phyloP scores from a whole-genome alignment of 2,797 vertebrate species.

The Catharus ustulatus region DNA sequence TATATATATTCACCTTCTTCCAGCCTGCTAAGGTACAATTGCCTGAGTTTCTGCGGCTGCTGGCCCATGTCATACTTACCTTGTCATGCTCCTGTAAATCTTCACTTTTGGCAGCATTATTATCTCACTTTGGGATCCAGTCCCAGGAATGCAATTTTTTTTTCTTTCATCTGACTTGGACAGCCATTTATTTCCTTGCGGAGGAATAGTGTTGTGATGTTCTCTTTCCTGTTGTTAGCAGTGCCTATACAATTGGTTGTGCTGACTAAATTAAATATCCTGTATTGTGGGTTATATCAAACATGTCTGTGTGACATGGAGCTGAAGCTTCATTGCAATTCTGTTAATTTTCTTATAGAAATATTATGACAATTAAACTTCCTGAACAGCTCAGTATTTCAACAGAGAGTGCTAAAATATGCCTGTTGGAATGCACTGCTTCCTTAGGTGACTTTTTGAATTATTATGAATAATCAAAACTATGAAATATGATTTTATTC shows the following conservation, averaged over 20 bases:
- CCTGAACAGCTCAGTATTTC: conserved; percentile 44
- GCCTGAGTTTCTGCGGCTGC: neutral
- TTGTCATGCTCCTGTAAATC: neutral
- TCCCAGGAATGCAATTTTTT: neutral
- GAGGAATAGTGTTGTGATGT: neutral
- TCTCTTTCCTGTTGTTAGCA: conserved; percentile 20
- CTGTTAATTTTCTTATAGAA: conserved; percentile 63
- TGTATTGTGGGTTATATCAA: conserved; percentile 62
- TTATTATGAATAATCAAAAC: neutral
- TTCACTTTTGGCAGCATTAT: neutral
- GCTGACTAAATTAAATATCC: conserved; percentile 53
- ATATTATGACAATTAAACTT: conserved; percentile 68
- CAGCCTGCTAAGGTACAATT: neutral
- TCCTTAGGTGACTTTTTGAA: conserved; percentile 30
- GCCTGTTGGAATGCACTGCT: conserved; percentile 26
- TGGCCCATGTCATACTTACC: neutral
- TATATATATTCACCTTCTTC: neutral
- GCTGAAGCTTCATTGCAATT: neutral
- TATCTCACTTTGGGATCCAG: neutral
- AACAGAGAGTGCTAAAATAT: conserved; percentile 2
- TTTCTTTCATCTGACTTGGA: neutral
- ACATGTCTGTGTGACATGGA: neutral
- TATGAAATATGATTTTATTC: neutral
- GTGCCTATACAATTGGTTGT: neutral
- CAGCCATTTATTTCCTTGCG: neutral